Evolutionary conservation across 2,888 invertebrate species (phyloP).

Genomic region (Ferdinandea cuprea): DNA sequence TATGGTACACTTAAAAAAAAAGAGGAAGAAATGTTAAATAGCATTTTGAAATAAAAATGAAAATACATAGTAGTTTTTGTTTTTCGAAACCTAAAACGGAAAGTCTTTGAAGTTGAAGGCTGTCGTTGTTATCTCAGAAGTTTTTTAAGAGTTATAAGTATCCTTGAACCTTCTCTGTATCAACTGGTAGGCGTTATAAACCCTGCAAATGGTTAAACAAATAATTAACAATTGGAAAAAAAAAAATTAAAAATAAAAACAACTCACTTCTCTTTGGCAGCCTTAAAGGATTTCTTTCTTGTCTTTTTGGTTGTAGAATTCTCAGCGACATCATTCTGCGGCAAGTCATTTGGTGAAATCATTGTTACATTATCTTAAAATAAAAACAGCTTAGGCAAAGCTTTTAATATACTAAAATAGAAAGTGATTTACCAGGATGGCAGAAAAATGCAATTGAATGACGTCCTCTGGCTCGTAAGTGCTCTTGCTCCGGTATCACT

Average conservation of each 20-base stretch:
- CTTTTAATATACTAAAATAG: neutral
- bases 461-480: slow-evolving; percentile 86
- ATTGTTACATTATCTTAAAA: slow-evolving; percentile 81
- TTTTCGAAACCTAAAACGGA: slow-evolving; percentile 65
- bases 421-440: slow-evolving; percentile 86
- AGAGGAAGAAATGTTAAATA: slow-evolving; percentile 57
- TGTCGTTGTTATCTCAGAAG: slow-evolving; percentile 35
- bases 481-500: slow-evolving; percentile 87
- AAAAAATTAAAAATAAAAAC: slow-evolving; percentile 17
- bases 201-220: slow-evolving; percentile 83
- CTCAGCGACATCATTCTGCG: slow-evolving; percentile 78
- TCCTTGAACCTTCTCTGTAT: slow-evolving; percentile 88
- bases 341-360: slow-evolving; percentile 83
- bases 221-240: slow-evolving; percentile 81
- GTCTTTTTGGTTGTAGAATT: slow-evolving; percentile 80
- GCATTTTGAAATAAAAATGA: slow-evolving; percentile 57
- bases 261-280: slow-evolving; percentile 82
- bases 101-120: slow-evolving; percentile 73
- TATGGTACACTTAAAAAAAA: slow-evolving; percentile 76
- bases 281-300: slow-evolving; percentile 82
- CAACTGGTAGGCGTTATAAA: slow-evolving; percentile 88
- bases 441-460: slow-evolving; percentile 91
- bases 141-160: slow-evolving; percentile 85
- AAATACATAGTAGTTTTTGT: slow-evolving; percentile 61
- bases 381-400: neutral